Evolutionary conservation across 1,140 invertebrate species (phyloP), one percentile per base, ranked within the genome.

Genomic region (Philaenus spumarius): DNA sequence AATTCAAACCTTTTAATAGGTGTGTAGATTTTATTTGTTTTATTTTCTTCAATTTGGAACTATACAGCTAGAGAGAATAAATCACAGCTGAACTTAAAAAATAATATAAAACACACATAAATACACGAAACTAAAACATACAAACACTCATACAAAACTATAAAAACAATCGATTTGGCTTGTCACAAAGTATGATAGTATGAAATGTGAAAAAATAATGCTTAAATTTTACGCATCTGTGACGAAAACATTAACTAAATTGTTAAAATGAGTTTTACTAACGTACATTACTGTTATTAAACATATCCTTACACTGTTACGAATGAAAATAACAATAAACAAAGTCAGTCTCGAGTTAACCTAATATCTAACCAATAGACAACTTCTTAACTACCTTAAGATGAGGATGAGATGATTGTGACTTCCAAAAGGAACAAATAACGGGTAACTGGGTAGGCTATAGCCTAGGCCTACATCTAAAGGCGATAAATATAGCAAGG

Each of bases 51-150:
- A 51, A 53, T 40, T 57, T 56, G 39, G 57, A 61, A 48, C 60
- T 61, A 61, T 61, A 61, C 60, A 61, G 60, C 60, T 61, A 61
- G 53, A 61, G 55, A 57, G 60, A 52, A 51, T 61, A 58, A 55
- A 61, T 61, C 60, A 61, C 60, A 61, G 60, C 60, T 61, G 60
- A 61, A 61, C 54, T 48, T 51, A 60, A 60, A 60, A 45, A 61
- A 40, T 40, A 55, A 17, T 26, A 22, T 43, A 55, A 37, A 55
- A 55, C 23, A 55, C 52, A 43, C 52, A 55, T 37, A 55, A 55
- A 55, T 46, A 42, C 57, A 55, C 34, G 37, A 23, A 56, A 53
- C 37, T 47, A 57, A 60, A 55, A 35, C 24, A 60, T 48, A 61
- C 40, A 34, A 46, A 57, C 43, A 58, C 50, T 43, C 43, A 61